Evolutionary conservation across 2,797 vertebrate species (phyloP), one percentile per base, ranked within the genome.

Genomic region (Argyrosomus regius): DNA sequence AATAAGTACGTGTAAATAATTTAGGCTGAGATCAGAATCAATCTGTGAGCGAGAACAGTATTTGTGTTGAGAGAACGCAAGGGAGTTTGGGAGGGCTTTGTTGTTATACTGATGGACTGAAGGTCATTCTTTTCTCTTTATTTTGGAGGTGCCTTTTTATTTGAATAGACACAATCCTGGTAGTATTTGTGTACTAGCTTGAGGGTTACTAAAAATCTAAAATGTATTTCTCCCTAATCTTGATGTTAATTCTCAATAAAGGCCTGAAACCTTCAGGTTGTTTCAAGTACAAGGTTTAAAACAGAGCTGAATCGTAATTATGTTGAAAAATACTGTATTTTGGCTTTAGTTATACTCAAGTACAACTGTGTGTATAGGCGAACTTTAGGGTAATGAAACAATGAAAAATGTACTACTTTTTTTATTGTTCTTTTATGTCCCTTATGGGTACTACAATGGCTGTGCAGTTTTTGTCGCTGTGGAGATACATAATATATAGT

Each of bases 401-500:
- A 45, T 24, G 3, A 52, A 57, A 35, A n/a, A 49, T 56, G 45
- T 26, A 3, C 26, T 24, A 5, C 18, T 31, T 52, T 62, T 41
- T 45, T 54, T 35, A 26, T 9, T 71, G n/a, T 69, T 75, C 0
- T n/a, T 73, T 77, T 31, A 18, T 58, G n/a, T 70, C 10, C 3
- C 39, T 26, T n/a, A 31, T 39, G 10, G 52, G 5, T 26, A 24
- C 35, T 53, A 22, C 12, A 68, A 14, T 86, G 62, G 10, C 17
- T 18, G 66, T 10, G 11, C 71, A 8, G 12, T 81, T 67, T 48
- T 26, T 83, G 24, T 81, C 10, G 7, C 68, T 26, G 43, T 58
- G 53, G 22, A 80, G 69, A 73, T 70, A 43, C 22, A 71, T 67
- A 62, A 54, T 78, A 24, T 56, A 28, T 84, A 59, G 41, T 83